Evolutionary conservation across 1,140 invertebrate species (phyloP).

Genomic region (Lasaia peninsularis): DNA sequence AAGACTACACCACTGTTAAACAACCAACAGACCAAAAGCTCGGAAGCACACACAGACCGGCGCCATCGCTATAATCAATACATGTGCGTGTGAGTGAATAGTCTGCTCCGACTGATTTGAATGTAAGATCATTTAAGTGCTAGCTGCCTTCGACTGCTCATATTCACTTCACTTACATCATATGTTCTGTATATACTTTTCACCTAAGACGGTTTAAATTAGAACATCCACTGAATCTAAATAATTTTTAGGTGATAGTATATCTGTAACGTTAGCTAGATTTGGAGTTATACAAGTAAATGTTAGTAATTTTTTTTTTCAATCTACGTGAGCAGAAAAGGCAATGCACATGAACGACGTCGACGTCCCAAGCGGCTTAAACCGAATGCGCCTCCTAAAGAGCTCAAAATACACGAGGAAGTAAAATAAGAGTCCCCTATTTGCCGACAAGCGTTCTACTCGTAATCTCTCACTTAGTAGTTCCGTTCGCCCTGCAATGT

Average conservation of each 20-base stretch:
- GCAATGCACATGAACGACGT: slow-evolving; percentile 54
- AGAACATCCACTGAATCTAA: not conserved
- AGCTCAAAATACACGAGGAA: slow-evolving; percentile 69
- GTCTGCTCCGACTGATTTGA: slow-evolving; percentile 44
- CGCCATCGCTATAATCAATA: slow-evolving; percentile 77
- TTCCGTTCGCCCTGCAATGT: slow-evolving; percentile 77
- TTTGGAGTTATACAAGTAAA: not conserved
- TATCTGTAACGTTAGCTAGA: not conserved
- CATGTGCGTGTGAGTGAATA: slow-evolving; percentile 78
- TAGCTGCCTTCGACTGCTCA: slow-evolving; percentile 47
- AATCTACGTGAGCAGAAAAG: slow-evolving; percentile 51
- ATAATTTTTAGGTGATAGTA: not conserved
- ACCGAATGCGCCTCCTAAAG: slow-evolving; percentile 63
- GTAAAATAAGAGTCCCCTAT: slow-evolving; percentile 64
- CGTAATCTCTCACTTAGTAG: slow-evolving; percentile 77
- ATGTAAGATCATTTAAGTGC: slow-evolving; percentile 30
- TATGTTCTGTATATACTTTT: not conserved
- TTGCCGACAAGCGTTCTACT: slow-evolving; percentile 72
- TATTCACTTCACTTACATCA: not conserved
- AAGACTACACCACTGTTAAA: slow-evolving; percentile 49
- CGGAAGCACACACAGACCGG: slow-evolving; percentile 66
- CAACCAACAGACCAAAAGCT: slow-evolving; percentile 18
- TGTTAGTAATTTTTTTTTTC: slow-evolving; percentile 31
- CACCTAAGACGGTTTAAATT: not conserved
- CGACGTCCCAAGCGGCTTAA: slow-evolving; percentile 63